Evolutionary conservation across 1,140 invertebrate genomes (phyloP).

Genomic region (Drosophila repletoides): DNA sequence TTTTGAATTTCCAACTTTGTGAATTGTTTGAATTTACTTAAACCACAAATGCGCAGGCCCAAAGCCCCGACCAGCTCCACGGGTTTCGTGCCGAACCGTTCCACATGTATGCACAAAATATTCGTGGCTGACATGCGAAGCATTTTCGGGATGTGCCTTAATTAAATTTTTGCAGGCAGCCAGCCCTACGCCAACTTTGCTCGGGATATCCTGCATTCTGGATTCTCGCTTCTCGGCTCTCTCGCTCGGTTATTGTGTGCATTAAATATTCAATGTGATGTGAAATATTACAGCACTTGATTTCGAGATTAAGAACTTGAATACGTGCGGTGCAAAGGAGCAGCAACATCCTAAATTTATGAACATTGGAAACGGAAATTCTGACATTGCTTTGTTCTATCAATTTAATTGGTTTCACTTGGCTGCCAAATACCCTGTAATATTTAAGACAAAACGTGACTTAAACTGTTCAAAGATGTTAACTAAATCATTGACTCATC

Average conservation of each 20-base stretch:
- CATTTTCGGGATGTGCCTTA: conserved; percentile 40
- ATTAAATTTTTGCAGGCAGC: conserved; percentile 39
- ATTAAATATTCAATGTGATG: conserved; percentile 40
- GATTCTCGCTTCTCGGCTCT: background rate
- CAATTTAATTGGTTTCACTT: background rate
- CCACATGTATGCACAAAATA: conserved; percentile 21
- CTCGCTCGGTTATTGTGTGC: conserved; percentile 12
- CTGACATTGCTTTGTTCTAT: background rate
- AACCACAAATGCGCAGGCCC: conserved; percentile 5
- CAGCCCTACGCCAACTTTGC: background rate
- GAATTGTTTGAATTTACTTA: conserved; percentile 14
- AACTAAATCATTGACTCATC: too few species aligned
- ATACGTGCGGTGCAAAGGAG: background rate
- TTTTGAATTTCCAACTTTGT: conserved; percentile 10
- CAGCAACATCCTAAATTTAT: conserved; percentile 28
- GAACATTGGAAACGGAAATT: conserved; percentile 8
- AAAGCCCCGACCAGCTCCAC: background rate
- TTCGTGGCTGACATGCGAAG: conserved; percentile 25
- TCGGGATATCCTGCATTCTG: conserved; percentile 3
- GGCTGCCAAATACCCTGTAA: background rate
- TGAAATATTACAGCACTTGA: conserved; percentile 44
- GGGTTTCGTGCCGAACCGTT: background rate
- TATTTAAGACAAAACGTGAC: too few species aligned
- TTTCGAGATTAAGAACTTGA: conserved; percentile 11
- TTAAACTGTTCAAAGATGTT: too few species aligned